Evolutionary conservation across 2,888 invertebrate genomes (phyloP).

Genomic region (Synanthedon tipuliformis): DNA sequence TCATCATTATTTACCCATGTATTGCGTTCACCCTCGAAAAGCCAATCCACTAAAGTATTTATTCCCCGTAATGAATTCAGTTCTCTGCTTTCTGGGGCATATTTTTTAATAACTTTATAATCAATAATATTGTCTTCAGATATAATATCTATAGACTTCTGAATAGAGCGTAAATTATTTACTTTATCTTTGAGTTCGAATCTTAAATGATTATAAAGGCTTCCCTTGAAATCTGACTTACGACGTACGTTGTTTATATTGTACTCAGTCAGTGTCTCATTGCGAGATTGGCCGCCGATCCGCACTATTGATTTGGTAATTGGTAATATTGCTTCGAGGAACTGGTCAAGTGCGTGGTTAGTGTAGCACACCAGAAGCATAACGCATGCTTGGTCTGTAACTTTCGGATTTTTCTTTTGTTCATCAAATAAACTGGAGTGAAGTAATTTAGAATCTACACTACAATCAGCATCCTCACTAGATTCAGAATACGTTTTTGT

Average conservation of each 20-base stretch:
- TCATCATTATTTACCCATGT: no score
- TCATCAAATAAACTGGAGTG: no score
- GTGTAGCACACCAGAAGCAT: constrained; percentile 85
- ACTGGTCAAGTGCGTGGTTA: constrained; percentile 88
- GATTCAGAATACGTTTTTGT: no score
- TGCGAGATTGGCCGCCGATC: constrained; percentile 76
- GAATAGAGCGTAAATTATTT: no score
- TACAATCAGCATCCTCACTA: no score
- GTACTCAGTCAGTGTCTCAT: constrained; percentile 49
- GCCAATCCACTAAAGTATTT: constrained; percentile 32
- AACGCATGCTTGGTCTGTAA: constrained; percentile 40
- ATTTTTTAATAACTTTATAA: not conserved
- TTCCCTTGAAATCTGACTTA: constrained; percentile 2
- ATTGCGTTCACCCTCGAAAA: constrained; percentile 23
- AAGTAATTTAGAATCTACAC: no score
- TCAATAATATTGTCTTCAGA: no score
- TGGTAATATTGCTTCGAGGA: constrained; percentile 76
- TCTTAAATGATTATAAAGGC: not conserved
- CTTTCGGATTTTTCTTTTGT: constrained; percentile 73
- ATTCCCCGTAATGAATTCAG: constrained; percentile 17
- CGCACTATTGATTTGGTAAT: constrained; percentile 73
- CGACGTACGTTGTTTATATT: constrained; percentile 41
- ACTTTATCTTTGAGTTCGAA: constrained; percentile 15
- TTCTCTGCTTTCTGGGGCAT: constrained; percentile 14
- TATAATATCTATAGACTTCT: no score